Evolutionary conservation across 53 echinoderm and acorn worm genomes (phyloP), one percentile per base, ranked within the genome.

Genomic region (Astropecten irregularis): DNA sequence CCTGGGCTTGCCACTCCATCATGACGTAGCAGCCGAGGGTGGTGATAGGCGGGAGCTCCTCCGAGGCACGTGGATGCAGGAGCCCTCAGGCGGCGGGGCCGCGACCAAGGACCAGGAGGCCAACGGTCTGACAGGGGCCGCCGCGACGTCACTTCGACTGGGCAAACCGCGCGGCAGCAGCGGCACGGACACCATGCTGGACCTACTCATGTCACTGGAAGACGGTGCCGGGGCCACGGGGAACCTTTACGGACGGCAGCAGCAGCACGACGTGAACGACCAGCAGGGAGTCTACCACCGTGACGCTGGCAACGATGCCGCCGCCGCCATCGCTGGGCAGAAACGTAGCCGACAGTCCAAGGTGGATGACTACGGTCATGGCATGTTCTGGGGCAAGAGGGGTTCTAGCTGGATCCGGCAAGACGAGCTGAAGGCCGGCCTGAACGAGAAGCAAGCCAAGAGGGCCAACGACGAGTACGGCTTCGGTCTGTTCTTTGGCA

Each of bases 401-500:
- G 79, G 61, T 8, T 20, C 16, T 21, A 61, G 10, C 39, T 79
- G 62, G 79, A 11, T 42, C 42, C 61, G 40, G 2, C 46, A 61
- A 9, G 79, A 44, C 3, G 47, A 31, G 25, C 25, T 1, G 22
- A 40, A 40, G 27, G 37, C 44, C 2, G 49, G n/a, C 8, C 34
- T 13, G 33, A 23, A 22, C 25, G 71, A 71, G 10, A 54, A 53
- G 15, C 55, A 76, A 14, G 44, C 47, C 44, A 79, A 79, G 18
- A 74, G 76, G 53, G 69, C 56, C 14, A 59, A 82, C 22, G 63
- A 66, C 2, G 70, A 88, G 5, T 88, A 88, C 35, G 88, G 88
- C 40, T 88, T 82, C 59, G 88, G 88, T 7, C 18, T 82, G 19
- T 69, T 88, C 32, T 88, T 88, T 40, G 88, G 88, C 57, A 88